Percentiles rank a stretch among this genome's conserved stretches.
Evolutionary conservation across 2,113 vertebrate genomes (phyloP).

Genomic region (human): GRCh38 chr22:43214001-43214500

Average conservation of each 20-base stretch:
- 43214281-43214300: neutral
- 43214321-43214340: neutral
- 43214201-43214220: slow-evolving; percentile 89
- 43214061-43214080: neutral
- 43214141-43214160: slow-evolving; percentile 94
- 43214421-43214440: neutral
- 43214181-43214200: slow-evolving; percentile 92
- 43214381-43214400: neutral
- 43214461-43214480: neutral
- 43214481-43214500: neutral
- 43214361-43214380: neutral
- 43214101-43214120: slow-evolving; percentile 92
- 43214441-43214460: neutral
- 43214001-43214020: neutral
- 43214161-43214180: slow-evolving; percentile 94
- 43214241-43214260: slow-evolving; percentile 89
- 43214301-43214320: fast-evolving
- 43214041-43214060: neutral
- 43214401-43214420: neutral
- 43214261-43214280: slow-evolving; percentile 30
- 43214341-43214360: neutral
- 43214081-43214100: slow-evolving; percentile 93
- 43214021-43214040: neutral
- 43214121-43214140: slow-evolving; percentile 88
- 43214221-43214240: slow-evolving; percentile 93